A percentile compares a stretch with the other conserved stretches of the same genome.
Evolutionary conservation across 2,888 invertebrate genomes (phyloP).

Genomic region (Dioctria rufipes): DNA sequence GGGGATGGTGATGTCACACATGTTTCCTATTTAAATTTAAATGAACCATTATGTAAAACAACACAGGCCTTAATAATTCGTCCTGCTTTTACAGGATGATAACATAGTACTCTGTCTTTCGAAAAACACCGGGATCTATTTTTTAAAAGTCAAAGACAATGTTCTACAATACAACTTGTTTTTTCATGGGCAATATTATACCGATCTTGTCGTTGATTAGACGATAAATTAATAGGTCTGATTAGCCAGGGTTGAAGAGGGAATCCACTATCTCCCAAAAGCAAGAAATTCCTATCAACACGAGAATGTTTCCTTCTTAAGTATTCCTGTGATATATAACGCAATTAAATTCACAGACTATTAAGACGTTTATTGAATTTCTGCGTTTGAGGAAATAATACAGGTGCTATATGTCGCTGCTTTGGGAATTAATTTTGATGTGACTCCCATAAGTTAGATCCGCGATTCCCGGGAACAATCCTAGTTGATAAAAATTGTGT

Average conservation of each 20-base stretch:
- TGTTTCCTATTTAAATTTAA: no score
- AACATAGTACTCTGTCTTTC: background rate
- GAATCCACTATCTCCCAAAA: conserved; percentile 55
- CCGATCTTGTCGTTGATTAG: background rate
- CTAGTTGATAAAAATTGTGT: no score
- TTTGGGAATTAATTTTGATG: no score
- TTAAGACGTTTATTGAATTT: no score
- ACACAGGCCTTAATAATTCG: conserved; percentile 22
- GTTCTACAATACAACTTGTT: conserved; percentile 5
- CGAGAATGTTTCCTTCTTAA: background rate
- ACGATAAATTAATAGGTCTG: background rate
- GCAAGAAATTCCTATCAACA: conserved; percentile 52
- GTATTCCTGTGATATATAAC: no score
- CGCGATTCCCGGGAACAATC: no score
- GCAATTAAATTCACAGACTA: no score
- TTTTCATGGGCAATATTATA: conserved; percentile 17
- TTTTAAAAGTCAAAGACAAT: conserved; percentile 23
- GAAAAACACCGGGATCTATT: conserved; percentile 13
- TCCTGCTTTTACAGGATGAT: conserved; percentile 22
- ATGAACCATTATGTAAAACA: conserved; percentile 26
- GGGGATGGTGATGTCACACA: no score
- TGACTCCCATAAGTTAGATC: no score
- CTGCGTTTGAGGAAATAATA: no score
- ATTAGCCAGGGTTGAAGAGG: conserved; percentile 52
- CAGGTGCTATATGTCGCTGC: no score